phyloP scores from a whole-genome alignment of 1,140 invertebrate species.

The Cephus cinctus region DNA sequence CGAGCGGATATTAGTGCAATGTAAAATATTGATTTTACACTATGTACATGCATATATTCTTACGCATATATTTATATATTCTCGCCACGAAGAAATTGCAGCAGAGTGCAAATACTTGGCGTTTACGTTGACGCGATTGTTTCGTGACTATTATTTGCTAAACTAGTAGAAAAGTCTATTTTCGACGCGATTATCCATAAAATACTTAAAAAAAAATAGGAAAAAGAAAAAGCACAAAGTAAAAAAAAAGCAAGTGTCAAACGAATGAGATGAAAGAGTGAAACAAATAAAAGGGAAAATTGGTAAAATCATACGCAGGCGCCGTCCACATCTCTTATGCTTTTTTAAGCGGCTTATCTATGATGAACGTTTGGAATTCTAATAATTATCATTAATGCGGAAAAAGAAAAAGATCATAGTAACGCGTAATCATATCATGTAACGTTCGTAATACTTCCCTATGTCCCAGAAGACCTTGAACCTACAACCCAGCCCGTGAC shows the following conservation, averaged over 20 bases:
- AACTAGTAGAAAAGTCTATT: too few species aligned
- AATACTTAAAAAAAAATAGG: conserved; percentile 3
- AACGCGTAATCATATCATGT: conserved; percentile 43
- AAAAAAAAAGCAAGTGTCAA: not conserved
- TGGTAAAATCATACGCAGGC: not conserved
- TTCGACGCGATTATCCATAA: too few species aligned
- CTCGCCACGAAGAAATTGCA: too few species aligned
- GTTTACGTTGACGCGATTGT: too few species aligned
- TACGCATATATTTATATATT: conserved; percentile 2
- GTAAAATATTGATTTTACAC: too few species aligned
- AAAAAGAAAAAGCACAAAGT: not conserved
- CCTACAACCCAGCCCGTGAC: conserved; percentile 5
- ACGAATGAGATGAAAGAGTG: not conserved
- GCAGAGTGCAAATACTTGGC: too few species aligned
- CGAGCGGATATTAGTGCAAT: too few species aligned
- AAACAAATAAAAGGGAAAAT: not conserved
- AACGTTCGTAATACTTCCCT: conserved; percentile 28
- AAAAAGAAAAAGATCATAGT: conserved; percentile 25
- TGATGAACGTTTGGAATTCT: conserved; percentile 1
- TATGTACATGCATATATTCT: not conserved
- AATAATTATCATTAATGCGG: conserved; percentile 7
- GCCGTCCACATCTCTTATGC: not conserved
- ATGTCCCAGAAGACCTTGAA: conserved; percentile 8
- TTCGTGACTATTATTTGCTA: too few species aligned
- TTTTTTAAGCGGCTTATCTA: conserved; percentile 4